Evolutionary conservation across 2,113 vertebrate genomes (phyloP).

Genomic region (Hippocampus abdominalis): DNA sequence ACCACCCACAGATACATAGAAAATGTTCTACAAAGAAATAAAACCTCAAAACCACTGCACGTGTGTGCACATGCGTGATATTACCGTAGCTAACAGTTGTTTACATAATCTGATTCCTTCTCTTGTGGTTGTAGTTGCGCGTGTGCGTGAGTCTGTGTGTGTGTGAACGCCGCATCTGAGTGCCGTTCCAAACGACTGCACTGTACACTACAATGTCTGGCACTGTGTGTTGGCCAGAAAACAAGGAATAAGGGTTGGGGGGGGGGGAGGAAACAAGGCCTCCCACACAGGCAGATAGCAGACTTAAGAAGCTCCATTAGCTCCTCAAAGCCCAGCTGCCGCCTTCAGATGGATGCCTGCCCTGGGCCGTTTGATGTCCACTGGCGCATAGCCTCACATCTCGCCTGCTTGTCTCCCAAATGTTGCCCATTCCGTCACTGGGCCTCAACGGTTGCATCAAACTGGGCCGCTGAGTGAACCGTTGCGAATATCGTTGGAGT

Average conservation of each 20-base stretch:
- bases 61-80: conserved; percentile 14
- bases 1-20: conserved; percentile 27
- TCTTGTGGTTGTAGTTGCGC: conserved; percentile 18
- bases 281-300: conserved; percentile 60
- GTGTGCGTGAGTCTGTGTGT: no score
- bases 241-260: conserved; percentile 23
- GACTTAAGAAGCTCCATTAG: conserved; percentile 57
- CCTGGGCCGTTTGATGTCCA: conserved; percentile 51
- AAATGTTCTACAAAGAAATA: conserved; percentile 18
- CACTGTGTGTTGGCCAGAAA: conserved; percentile 17
- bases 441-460: conserved; percentile 44
- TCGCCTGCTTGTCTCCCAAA: conserved; percentile 44
- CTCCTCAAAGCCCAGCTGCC: conserved; percentile 58
- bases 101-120: not conserved
- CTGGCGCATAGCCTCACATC: conserved; percentile 53
- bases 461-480: conserved; percentile 15
- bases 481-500: no score
- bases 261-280: conserved; percentile 51
- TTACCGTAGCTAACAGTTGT: not conserved
- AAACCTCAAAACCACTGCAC: no score
- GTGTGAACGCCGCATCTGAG: conserved; percentile 19
- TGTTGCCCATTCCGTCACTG: conserved; percentile 7
- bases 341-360: conserved; percentile 55
- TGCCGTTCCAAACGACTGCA: conserved; percentile 32
- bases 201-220: conserved; percentile 35